A percentile compares a stretch with the other conserved stretches of the same genome.
These are phyloP conservation scores for Epizoanthus rinbou DNA, from an alignment of 92 coral and sea anemone species.

Conservation along the genomic window DNA sequence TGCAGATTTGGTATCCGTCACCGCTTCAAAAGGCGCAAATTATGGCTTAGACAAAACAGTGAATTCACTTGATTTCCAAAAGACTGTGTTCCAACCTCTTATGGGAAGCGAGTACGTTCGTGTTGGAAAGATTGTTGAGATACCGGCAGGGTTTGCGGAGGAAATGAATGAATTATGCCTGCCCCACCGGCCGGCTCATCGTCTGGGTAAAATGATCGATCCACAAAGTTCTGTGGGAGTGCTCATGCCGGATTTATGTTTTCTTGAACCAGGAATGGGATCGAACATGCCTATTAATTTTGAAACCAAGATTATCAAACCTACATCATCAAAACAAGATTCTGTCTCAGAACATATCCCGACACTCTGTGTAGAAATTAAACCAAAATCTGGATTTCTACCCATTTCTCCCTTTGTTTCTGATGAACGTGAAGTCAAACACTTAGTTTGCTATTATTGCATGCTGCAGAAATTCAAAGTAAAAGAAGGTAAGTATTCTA, in stretches of 20 bases:
- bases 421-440: slow-evolving; percentile 50
- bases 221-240: slow-evolving; percentile 63
- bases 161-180: slow-evolving; percentile 62
- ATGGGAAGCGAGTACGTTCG: slow-evolving; percentile 76
- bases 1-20: background rate
- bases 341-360: slow-evolving; percentile 27
- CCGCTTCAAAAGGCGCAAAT: background rate
- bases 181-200: slow-evolving; percentile 66
- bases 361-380: slow-evolving; percentile 87
- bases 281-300: background rate
- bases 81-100: slow-evolving; percentile 67
- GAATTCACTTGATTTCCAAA: slow-evolving; percentile 58
- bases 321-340: background rate
- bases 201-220: slow-evolving; percentile 77
- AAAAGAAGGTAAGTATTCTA: slow-evolving; percentile 74
- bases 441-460: slow-evolving; percentile 78
- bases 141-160: slow-evolving; percentile 70
- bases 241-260: slow-evolving; percentile 87
- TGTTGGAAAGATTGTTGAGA: slow-evolving; percentile 60
- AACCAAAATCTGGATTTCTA: slow-evolving; percentile 92
- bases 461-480: slow-evolving; percentile 86
- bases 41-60: background rate
- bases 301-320: background rate
- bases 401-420: slow-evolving; percentile 69
- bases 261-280: slow-evolving; percentile 44